phyloP scores from a whole-genome alignment of 2,113 vertebrate genomes.

The Phasianus colchicus region DNA sequence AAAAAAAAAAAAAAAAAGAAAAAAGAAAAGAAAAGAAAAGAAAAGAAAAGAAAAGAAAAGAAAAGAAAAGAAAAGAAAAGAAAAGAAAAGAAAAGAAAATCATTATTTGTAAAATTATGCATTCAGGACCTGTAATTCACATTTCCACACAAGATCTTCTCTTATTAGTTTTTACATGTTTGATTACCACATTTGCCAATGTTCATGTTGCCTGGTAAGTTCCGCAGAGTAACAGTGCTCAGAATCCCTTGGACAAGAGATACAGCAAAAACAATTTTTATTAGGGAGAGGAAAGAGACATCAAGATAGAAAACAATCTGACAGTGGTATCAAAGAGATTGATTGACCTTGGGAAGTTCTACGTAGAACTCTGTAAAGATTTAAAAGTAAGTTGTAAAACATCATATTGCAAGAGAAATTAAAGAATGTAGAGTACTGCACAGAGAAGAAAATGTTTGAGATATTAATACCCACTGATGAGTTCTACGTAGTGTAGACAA shows the following conservation, averaged over 20 bases:
- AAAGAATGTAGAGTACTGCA: not conserved
- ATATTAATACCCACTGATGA: not conserved
- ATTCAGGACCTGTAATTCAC: not conserved
- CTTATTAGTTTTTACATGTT: not conserved
- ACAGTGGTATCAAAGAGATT: not conserved
- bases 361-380: not conserved
- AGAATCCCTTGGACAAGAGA: not conserved
- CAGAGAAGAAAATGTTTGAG: not conserved
- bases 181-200: not conserved
- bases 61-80: not conserved
- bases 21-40: too few relatives aligned
- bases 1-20: not conserved
- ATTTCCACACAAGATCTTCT: not conserved
- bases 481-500: not conserved
- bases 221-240: not conserved
- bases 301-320: not conserved
- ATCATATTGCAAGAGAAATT: not conserved
- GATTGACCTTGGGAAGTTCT: not conserved
- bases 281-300: not conserved
- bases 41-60: not conserved
- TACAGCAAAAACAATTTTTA: not conserved
- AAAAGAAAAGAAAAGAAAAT: not conserved
- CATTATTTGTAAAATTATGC: not conserved
- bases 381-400: not conserved
- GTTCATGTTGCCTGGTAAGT: not conserved